Evolutionary conservation across 2,888 invertebrate species (phyloP).

Genomic region (Temnothorax unifasciatus): DNA sequence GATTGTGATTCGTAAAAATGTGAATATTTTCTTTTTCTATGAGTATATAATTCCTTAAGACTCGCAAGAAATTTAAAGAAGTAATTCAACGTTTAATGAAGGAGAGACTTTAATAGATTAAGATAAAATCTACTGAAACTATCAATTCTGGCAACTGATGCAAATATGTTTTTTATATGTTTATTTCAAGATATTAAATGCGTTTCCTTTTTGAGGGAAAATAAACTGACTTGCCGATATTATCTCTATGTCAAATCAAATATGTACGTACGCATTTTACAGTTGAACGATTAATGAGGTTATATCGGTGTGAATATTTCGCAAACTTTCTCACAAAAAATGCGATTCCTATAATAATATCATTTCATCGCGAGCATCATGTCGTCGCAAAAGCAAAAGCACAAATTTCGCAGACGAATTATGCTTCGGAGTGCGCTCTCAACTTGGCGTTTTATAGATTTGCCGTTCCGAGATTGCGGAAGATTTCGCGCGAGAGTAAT

Average conservation of each 20-base stretch:
- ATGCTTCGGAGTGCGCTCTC: constrained; percentile 16
- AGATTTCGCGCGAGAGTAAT: constrained; percentile 33
- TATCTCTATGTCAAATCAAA: background rate
- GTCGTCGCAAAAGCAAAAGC: background rate
- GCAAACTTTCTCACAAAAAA: constrained; percentile 12
- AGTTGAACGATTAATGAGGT: background rate
- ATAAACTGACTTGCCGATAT: background rate
- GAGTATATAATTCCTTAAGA: constrained; percentile 2
- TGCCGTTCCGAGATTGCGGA: constrained; percentile 24
- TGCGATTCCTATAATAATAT: constrained; percentile 9
- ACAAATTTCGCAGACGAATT: constrained; percentile 26
- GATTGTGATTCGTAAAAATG: background rate
- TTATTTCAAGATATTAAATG: background rate
- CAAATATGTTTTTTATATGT: background rate
- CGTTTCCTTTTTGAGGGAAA: background rate
- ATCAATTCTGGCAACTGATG: no score
- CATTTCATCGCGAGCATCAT: background rate
- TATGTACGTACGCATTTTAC: background rate
- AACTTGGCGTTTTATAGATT: constrained; percentile 22
- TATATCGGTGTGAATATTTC: background rate
- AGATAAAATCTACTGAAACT: background rate
- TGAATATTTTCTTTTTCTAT: background rate
- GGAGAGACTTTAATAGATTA: background rate
- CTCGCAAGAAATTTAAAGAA: background rate
- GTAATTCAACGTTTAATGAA: background rate